Base-by-base conservation (phyloP, 2,888 invertebrate genomes). In the Cosmia pyralina region DNA sequence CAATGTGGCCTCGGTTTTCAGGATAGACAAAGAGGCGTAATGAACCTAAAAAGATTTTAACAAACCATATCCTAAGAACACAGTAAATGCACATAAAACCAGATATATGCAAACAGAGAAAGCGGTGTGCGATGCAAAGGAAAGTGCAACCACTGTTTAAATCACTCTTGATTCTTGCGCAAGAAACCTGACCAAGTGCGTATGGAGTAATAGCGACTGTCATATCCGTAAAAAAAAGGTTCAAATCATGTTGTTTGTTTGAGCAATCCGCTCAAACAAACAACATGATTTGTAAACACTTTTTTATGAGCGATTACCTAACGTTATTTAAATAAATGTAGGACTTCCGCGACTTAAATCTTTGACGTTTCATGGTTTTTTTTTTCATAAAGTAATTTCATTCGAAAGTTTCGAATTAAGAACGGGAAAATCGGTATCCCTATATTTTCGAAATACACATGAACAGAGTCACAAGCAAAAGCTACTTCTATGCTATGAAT, bases 21-120 rank as follows among this genome's bases (percentile, higher is more conserved):
- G 28, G 44, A 17, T 17, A 17, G 17, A 38, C 17, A 28, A 13
- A 46, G 6, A 62, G 3, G 10, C 17, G 22, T 17, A 46, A 28
- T 22, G 11, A 11, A 7, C 13, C 19, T 34, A 34, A 34, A 48
- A 15, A 48, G 1, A 19, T 48, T 28, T 13, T 13, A 34, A 63
- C 19, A 48, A 63, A 48, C 2, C 3, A n/a, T 28, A 44, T 67
- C 66, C 59, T 74, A 28, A 15, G 3, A 22, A 19, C 8, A 66
- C n/a, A 69, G 34, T 11, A 65, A n/a, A 17, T 66, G 41, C 6
- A 44, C 41, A 41, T 64, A 64, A 64, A 72, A 75, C 67, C 58
- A 67, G 57, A 48, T 65, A 64, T 62, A 63, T 66, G 66, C 48
- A 65, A 68, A 76, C 67, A 75, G 81, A 70, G 87, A 87, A 86